These are phyloP conservation scores for Gymnothorax javanicus DNA, from an alignment of 2,797 vertebrate species.

Conservation along the genomic window DNA sequence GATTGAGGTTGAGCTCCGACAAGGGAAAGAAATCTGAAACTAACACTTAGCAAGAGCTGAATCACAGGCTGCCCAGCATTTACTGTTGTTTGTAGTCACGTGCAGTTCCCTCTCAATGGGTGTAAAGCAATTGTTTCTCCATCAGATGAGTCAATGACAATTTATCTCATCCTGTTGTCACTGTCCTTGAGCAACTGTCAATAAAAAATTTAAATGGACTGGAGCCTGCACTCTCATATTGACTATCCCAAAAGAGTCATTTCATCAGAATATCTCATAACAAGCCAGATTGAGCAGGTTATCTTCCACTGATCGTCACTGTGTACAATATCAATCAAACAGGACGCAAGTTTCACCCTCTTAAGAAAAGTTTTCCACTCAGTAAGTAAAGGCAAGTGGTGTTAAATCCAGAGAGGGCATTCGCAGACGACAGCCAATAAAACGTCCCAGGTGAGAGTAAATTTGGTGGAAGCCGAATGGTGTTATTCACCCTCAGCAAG, in stretches of 20 bases:
- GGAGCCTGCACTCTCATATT: background rate
- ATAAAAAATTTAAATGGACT: background rate
- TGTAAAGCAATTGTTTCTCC: background rate
- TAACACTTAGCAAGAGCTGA: background rate
- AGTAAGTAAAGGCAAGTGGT: background rate
- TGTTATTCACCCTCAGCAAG: background rate
- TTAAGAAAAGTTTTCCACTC: background rate
- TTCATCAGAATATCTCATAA: background rate
- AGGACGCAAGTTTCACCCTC: background rate
- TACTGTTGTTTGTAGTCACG: background rate
- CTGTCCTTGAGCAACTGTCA: background rate
- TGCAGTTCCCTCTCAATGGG: background rate
- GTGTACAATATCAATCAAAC: background rate
- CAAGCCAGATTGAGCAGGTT: background rate
- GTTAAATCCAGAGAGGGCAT: background rate
- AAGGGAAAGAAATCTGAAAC: background rate
- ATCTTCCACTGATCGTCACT: background rate
- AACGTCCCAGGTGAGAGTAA: background rate
- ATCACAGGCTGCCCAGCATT: background rate
- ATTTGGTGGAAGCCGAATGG: background rate
- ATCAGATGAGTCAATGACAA: background rate
- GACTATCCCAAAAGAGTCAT: background rate
- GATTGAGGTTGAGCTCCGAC: background rate
- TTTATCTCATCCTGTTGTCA: background rate
- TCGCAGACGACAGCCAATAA: background rate